A percentile compares a stretch with the other conserved stretches of the same genome.
Evolutionary conservation across 2,888 invertebrate species (phyloP).

Genomic region (Dusona sp.): DNA sequence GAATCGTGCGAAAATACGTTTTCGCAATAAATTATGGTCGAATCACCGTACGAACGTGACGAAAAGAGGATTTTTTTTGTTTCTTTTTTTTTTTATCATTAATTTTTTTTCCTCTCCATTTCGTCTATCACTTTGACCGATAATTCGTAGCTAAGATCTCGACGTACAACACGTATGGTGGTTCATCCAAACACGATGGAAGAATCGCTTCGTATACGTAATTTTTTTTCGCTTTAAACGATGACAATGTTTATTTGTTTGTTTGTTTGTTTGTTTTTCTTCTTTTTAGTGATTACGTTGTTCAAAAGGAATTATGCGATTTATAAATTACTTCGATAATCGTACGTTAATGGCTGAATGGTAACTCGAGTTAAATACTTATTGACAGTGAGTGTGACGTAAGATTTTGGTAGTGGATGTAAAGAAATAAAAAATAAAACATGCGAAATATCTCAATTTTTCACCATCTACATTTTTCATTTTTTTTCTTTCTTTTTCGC

Average conservation of each 20-base stretch:
- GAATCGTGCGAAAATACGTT: conserved; percentile 40
- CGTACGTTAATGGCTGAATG: conserved; percentile 63
- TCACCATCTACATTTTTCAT: not conserved
- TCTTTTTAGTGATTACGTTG: not conserved
- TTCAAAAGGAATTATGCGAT: conserved; percentile 21
- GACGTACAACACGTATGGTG: conserved; percentile 31
- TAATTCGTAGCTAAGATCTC: conserved; percentile 47
- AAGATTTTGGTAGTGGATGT: not conserved
- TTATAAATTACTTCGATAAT: conserved; percentile 28
- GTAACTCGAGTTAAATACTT: conserved; percentile 57
- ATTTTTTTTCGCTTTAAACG: conserved; percentile 16
- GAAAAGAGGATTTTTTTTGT: conserved; percentile 16
- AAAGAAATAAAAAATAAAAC: not conserved
- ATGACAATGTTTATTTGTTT: conserved; percentile 7
- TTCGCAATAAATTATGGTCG: conserved; percentile 44
- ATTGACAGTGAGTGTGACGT: conserved; percentile 24
- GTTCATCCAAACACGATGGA: conserved; percentile 38
- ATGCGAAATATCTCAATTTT: not conserved
- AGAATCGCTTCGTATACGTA: conserved; percentile 52
- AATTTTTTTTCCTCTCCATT: conserved; percentile 8
- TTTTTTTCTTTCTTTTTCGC: too few species aligned
- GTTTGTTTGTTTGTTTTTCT: too few species aligned
- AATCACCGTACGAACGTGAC: conserved; percentile 40
- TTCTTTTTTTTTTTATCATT: not conserved
- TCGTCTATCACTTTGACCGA: conserved; percentile 44